Conservation (phyloP, 2,113 vertebrate genomes). For the Malurus alboscapulatus region DNA sequence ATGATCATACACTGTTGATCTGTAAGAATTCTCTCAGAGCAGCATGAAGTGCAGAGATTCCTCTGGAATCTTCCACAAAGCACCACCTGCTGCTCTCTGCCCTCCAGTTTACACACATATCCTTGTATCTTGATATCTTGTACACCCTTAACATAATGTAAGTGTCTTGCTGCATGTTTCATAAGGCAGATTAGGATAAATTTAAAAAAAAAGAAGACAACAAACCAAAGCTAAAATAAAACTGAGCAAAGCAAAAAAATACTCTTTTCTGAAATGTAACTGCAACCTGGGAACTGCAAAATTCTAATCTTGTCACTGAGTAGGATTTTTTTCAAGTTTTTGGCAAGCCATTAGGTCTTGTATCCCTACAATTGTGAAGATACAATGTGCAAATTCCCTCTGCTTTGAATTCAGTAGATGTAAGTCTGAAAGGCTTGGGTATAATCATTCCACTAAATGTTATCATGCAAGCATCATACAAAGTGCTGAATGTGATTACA, state of each 20-base stretch:
- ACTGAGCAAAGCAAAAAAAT: background rate
- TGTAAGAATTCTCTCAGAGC: background rate
- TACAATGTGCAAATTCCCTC: background rate
- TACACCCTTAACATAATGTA: background rate
- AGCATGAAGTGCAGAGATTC: background rate
- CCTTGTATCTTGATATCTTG: background rate
- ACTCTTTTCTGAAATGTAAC: background rate
- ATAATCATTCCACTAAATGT: background rate
- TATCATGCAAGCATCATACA: background rate
- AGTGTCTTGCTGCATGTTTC: background rate
- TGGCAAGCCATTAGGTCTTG: background rate
- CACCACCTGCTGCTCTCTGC: background rate
- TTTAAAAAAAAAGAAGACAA: too few species aligned
- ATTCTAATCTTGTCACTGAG: background rate
- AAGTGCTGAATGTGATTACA: background rate
- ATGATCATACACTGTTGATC: background rate
- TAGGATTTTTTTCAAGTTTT: background rate
- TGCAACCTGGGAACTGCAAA: background rate
- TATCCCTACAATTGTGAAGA: background rate
- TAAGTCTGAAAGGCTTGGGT: background rate
- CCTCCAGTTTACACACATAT: background rate
- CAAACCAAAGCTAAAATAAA: background rate
- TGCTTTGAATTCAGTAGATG: background rate
- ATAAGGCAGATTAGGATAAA: background rate
- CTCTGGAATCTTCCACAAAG: background rate